Evolutionary conservation across 2,113 vertebrate species (phyloP), one percentile per base, ranked within the genome.

Genomic region (Polypterus bichir): DNA sequence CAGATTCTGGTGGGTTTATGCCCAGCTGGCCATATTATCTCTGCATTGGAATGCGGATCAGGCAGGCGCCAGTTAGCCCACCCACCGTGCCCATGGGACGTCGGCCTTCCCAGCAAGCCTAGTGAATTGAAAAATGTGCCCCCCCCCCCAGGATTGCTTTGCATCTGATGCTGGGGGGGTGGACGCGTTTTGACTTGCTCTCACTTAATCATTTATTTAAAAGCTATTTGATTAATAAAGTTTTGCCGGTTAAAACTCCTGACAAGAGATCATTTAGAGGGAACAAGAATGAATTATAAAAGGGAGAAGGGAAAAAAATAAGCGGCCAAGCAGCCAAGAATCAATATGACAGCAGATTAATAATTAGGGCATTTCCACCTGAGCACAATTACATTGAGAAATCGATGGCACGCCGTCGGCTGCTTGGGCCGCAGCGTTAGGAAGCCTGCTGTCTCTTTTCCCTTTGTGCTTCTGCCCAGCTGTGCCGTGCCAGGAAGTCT

Each of bases 261-360:
- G 45, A 49, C 58, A 44, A 59, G 56, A 9, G 46, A 66, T 62
- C 10, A 46, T 60, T 48, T 47, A 61, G 52, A 9, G 11, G 46
- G 48, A 48, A 9, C 59, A 49, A 56, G 53, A 62, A 62, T 62
- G 54, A 54, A 62, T 66, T 61, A 63, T 54, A 46, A 60, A 4
- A 27, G 27, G 27, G 27, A 27, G 27, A 27, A 27, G 27, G 27
- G 27, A 27, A 27, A 27, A 27, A 27, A 27, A 27, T 27, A 54
- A 59, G 49, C 49, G 11, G 48, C 27, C 9, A 54, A 62, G 47
- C 55, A 46, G 59, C 62, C 58, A 66, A 55, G n/a, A 46, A 62
- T 66, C 65, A 58, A 62, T 62, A 58, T 49, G 46, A 66, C 61
- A 54, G 27, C 48, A 55, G 61, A 66, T 66, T 66, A 62, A 59